A percentile compares a stretch with the other conserved stretches of the same genome.
Conservation (phyloP, 2,797 vertebrate genomes). For the Pipistrellus kuhlii region DNA sequence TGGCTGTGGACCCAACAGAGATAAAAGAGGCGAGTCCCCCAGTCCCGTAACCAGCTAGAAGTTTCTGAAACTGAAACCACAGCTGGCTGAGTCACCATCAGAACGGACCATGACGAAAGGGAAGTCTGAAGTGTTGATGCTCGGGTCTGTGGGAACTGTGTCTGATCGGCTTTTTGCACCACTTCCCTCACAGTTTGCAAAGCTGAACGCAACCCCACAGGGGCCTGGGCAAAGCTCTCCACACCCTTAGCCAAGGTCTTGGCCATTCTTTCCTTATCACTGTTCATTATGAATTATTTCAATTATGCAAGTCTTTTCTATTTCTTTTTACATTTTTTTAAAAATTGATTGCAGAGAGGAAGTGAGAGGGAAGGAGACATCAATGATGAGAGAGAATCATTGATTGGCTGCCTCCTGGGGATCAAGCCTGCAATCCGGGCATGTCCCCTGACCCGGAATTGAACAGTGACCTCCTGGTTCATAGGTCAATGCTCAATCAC, state of each 20-base stretch:
- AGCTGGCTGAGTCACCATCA: slow-evolving; percentile 56
- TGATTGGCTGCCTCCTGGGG: too few species aligned
- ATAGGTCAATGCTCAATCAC: too few species aligned
- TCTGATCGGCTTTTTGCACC: not conserved
- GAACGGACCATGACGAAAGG: slow-evolving; percentile 61
- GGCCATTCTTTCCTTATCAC: not conserved
- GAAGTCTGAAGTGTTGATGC: slow-evolving; percentile 35
- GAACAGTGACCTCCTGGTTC: too few species aligned
- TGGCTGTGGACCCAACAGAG: slow-evolving; percentile 21
- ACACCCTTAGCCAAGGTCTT: not conserved
- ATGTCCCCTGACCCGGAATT: too few species aligned
- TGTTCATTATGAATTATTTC: slow-evolving; percentile 16
- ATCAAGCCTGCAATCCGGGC: too few species aligned
- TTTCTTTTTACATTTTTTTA: too few species aligned
- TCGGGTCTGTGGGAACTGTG: slow-evolving; percentile 37
- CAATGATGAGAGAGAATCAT: too few species aligned
- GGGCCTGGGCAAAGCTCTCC: not conserved
- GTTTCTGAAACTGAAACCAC: slow-evolving; percentile 65
- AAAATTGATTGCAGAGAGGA: too few species aligned
- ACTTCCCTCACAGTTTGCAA: slow-evolving; percentile 61
- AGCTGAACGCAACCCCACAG: not conserved
- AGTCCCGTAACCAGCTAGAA: not conserved
- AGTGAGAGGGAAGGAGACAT: too few species aligned
- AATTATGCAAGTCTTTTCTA: not conserved
- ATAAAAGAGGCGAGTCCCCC: not conserved